These are phyloP conservation scores for Amblyopsis rosae DNA, from an alignment of 2,113 vertebrate genomes.

Conservation along the genomic window DNA sequence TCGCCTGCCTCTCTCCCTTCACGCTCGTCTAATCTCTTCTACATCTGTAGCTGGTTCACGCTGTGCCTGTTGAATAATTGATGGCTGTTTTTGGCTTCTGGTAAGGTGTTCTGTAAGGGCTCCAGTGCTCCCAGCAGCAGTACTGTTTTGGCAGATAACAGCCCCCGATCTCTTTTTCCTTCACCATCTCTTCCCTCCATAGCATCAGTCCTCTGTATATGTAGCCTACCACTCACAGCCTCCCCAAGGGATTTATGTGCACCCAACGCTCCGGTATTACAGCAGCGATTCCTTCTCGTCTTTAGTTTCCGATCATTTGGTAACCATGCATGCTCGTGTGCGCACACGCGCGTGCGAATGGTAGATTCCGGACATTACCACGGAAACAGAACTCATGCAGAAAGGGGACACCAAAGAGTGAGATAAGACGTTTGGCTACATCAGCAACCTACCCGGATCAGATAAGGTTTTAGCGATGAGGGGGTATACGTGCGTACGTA, in stretches of 20 bases:
- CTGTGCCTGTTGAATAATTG: conserved; percentile 75
- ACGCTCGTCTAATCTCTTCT: conserved; percentile 44
- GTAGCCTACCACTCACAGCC: conserved; percentile 9
- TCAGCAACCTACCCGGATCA: not conserved
- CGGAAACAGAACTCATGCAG: conserved; percentile 52
- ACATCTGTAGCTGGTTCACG: conserved; percentile 56
- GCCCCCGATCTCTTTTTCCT: conserved; percentile 29
- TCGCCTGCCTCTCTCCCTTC: not conserved
- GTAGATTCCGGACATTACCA: conserved; percentile 38
- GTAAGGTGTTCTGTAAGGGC: conserved; percentile 56
- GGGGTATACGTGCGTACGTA: no score
- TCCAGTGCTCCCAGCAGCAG: conserved; percentile 57
- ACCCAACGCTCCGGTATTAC: not conserved
- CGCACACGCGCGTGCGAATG: conserved; percentile 27
- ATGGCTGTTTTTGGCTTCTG: conserved; percentile 69
- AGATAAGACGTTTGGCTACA: conserved; percentile 21
- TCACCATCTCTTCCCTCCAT: not conserved
- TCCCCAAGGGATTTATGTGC: conserved; percentile 6
- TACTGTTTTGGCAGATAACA: conserved; percentile 50
- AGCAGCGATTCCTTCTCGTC: not conserved
- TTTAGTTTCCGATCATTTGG: conserved; percentile 28
- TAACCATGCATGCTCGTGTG: conserved; percentile 34
- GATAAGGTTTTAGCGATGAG: no score
- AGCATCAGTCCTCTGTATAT: conserved; percentile 7
- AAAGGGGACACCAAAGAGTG: conserved; percentile 13